These are phyloP conservation scores for Rotaria macrura DNA, from an alignment of 2,888 invertebrate species.

Conservation along the genomic window DNA sequence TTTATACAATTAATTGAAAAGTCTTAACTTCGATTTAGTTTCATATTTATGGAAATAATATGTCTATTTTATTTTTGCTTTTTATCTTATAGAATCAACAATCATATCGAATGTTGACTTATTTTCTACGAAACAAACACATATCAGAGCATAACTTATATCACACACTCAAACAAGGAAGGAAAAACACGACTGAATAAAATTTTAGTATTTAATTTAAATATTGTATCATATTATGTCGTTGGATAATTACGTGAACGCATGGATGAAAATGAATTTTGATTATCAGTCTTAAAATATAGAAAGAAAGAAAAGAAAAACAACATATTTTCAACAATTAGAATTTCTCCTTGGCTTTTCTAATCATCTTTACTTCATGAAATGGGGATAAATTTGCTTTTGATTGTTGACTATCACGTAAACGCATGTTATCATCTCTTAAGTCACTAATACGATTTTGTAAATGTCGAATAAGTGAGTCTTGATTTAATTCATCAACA, in stretches of 20 bases:
- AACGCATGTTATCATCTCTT: constrained; percentile 7
- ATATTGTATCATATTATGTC: not conserved
- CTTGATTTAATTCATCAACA: not conserved
- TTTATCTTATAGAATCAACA: too few species aligned
- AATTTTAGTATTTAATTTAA: not conserved
- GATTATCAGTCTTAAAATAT: not conserved
- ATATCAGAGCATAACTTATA: too few species aligned
- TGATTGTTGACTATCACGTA: not conserved
- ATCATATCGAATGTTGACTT: too few species aligned
- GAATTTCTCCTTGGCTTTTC: not conserved
- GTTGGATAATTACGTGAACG: not conserved
- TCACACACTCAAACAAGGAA: not conserved
- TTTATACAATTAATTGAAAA: too few species aligned
- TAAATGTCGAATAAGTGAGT: constrained; percentile 17
- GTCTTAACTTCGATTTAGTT: too few species aligned
- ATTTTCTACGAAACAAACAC: too few species aligned
- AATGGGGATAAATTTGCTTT: not conserved
- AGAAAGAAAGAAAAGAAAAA: not conserved
- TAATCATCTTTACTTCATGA: not conserved
- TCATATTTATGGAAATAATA: too few species aligned
- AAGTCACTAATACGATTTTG: constrained; percentile 8
- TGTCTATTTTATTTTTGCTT: too few species aligned
- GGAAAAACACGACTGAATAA: not conserved
- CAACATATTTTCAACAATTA: too few species aligned
- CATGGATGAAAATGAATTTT: not conserved